Base-by-base conservation (phyloP, 1,140 invertebrate genomes). In the Ruditapes philippinarum region DNA sequence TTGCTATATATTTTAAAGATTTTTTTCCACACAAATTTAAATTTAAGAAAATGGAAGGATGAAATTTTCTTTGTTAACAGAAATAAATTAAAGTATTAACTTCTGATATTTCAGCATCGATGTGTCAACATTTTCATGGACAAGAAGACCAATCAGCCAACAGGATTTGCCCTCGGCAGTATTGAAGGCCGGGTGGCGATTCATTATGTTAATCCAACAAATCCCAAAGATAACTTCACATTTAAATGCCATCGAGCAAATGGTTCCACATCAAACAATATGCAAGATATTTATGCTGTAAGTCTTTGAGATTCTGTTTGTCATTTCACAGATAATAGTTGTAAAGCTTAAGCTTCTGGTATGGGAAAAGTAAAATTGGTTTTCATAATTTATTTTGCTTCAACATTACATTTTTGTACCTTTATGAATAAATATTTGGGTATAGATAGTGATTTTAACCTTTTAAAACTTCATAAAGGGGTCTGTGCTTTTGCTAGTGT, bases 241-340 rank as follows among this genome's bases (percentile, higher is more conserved):
- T 99, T 99, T 95, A 99, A 99, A 96, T 99, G 99, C 96, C 99
- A 99, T 96, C 97, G 99, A 33, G 98, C 98, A 0, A 98, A 98
- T 95, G 98, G 98, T n/a, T 79, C 93, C 28, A 97, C 97, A 57
- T 91, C 91, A 25, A 96, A 97, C 89, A 97, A 97, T 81, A 97
- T 97, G 95, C 97, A 99, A 96, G 98, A 98, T 94, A 97, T 98
- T 81, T 98, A 97, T 96, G 97, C 98, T 38, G 97, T 98, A 95
- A 95, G 94, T 91, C n/a, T n/a, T n/a, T n/a, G n/a, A 45, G n/a
- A n/a, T n/a, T n/a, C n/a, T n/a, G n/a, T n/a, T n/a, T n/a, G n/a
- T n/a, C n/a, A n/a, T n/a, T n/a, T n/a, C n/a, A n/a, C n/a, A 45
- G 51, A 19, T 36, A 51, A 22, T 22, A 11, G 22, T 22, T 9